A percentile compares a stretch with the other conserved stretches of the same genome.
phyloP scores from a whole-genome alignment of 2,888 invertebrate genomes.

The Diplazon laetatorius region DNA sequence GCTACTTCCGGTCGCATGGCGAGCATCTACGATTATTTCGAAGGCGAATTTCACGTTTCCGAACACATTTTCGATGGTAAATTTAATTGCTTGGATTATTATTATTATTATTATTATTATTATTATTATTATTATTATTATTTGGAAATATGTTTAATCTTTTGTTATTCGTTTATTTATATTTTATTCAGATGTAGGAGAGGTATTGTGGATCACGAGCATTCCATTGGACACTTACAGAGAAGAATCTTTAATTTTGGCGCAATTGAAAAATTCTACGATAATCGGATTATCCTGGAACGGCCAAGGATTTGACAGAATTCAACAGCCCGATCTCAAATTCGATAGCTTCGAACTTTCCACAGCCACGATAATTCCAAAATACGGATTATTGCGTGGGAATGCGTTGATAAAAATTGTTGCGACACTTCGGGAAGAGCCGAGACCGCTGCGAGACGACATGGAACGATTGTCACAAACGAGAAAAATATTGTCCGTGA shows the following conservation, averaged over 20 bases:
- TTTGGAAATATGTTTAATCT: conserved; percentile 6
- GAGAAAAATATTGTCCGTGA: conserved; percentile 78
- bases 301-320: conserved; percentile 67
- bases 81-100: neutral
- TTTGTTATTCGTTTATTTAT: too few relatives aligned
- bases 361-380: conserved; percentile 69
- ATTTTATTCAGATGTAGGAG: conserved; percentile 67
- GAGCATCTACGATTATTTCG: conserved; percentile 68
- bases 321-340: conserved; percentile 63
- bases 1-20: conserved; percentile 71
- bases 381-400: conserved; percentile 72
- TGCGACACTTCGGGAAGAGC: conserved; percentile 72
- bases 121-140: neutral
- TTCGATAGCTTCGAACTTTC: conserved; percentile 71
- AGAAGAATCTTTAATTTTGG: conserved; percentile 82
- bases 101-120: neutral
- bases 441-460: conserved; percentile 75
- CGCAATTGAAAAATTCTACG: conserved; percentile 77
- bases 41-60: conserved; percentile 68
- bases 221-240: conserved; percentile 81
- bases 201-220: conserved; percentile 69
- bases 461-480: conserved; percentile 74
- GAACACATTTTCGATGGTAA: conserved; percentile 72
- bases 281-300: conserved; percentile 73
- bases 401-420: conserved; percentile 72